Base-by-base conservation (phyloP, 2,888 invertebrate genomes). In the Eumerus sabulonum region DNA sequence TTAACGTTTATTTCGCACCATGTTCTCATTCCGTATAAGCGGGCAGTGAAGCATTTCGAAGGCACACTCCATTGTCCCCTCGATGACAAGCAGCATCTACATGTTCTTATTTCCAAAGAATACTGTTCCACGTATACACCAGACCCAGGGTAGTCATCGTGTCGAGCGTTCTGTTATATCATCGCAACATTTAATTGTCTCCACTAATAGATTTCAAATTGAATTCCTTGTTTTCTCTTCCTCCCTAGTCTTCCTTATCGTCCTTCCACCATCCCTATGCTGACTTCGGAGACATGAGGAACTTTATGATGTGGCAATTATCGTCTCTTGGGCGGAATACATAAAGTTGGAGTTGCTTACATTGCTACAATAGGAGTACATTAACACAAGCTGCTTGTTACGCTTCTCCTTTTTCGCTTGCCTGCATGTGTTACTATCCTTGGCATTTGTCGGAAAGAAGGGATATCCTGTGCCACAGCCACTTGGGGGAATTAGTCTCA, bases 261-360 rank as follows among this genome's bases (percentile, higher is more conserved):
- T 16, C 40, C 5, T 40, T 40, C 9, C 40, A 27, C 27, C 27
- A n/a, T n/a, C n/a, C n/a, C n/a, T n/a, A n/a, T n/a, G n/a, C 27
- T 2, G 27, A 7, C 27, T 27, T 27, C 14, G 1, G 19, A 42
- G 36, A 53, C 53, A 36, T 42, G 13, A 53, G 45, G 53, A 63
- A 64, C 53, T 54, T 64, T 64, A 64, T 64, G 54, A 54, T 45
- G 64, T 56, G 47, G 64, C 64, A 64, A 64, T 64, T 64, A 64
- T 64, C 64, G 47, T 64, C 54, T 54, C 45, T 14, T 47, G 64
- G 64, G 64, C 17, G 64, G 45, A 45, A 45, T 45, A 45, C 13
- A 42, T 42, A 13, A 42, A 13, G 42, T 1, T 42, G 42, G 27
- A 27, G 7, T 7, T 7, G 7, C 7, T 27, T 27, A 27, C 27